These are phyloP conservation scores for Linnaemya tessellans DNA, from an alignment of 2,888 invertebrate genomes.

Conservation along the genomic window DNA sequence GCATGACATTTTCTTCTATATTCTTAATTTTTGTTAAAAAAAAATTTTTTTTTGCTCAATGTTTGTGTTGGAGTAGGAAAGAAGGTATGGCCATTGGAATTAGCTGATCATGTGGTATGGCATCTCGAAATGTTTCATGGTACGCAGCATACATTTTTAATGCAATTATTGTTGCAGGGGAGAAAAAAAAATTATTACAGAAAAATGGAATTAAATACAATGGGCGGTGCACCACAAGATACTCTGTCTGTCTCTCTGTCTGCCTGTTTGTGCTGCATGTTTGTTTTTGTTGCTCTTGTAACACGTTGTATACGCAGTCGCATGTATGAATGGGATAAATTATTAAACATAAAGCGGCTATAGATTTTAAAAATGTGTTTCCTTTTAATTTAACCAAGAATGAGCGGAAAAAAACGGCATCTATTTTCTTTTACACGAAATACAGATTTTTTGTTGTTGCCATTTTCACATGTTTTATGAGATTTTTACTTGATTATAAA, in stretches of 20 bases:
- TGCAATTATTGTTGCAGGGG: constrained; percentile 61
- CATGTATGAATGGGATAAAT: constrained; percentile 40
- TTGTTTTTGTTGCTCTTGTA: constrained; percentile 11
- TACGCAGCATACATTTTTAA: constrained; percentile 67
- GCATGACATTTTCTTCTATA: not conserved
- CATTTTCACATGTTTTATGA: constrained; percentile 38
- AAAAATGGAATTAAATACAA: constrained; percentile 55
- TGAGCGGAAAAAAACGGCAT: constrained; percentile 32
- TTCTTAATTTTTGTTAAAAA: constrained; percentile 29
- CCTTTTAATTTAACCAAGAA: constrained; percentile 19
- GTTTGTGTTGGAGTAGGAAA: constrained; percentile 30
- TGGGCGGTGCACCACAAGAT: constrained; percentile 51
- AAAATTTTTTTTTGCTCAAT: not conserved
- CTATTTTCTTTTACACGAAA: constrained; percentile 18
- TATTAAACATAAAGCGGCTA: constrained; percentile 40
- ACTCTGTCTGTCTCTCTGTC: not conserved
- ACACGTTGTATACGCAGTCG: constrained; percentile 16
- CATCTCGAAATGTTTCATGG: constrained; percentile 67
- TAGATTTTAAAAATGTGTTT: constrained; percentile 33
- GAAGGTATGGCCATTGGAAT: constrained; percentile 40
- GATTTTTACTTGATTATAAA: constrained; percentile 68
- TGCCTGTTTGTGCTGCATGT: not conserved
- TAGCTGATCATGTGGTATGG: constrained; percentile 52
- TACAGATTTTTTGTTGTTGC: not conserved
- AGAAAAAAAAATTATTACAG: constrained; percentile 35